These are phyloP conservation scores for Odontamblyopus rebecca DNA, from an alignment of 2,797 vertebrate genomes.

Conservation along the genomic window DNA sequence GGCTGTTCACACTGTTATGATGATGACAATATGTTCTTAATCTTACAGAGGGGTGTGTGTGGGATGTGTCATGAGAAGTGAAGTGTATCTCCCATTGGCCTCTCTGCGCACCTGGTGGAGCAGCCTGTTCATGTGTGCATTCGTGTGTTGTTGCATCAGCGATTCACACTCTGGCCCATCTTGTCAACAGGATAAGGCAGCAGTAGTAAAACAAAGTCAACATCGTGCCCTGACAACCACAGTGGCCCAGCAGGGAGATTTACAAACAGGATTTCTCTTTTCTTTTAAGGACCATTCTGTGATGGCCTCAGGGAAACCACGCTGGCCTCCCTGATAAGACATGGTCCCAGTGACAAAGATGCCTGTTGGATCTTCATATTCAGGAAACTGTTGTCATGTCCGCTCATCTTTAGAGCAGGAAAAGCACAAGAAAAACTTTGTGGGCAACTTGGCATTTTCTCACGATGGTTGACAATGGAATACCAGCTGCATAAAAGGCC, in stretches of 20 bases:
- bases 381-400: slow-evolving; percentile 46
- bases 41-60: slow-evolving; percentile 32
- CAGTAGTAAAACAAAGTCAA: slow-evolving; percentile 71
- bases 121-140: slow-evolving; percentile 36
- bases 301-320: slow-evolving; percentile 61
- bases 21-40: slow-evolving; percentile 34
- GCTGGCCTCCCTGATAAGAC: slow-evolving; percentile 69
- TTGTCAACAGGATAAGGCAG: slow-evolving; percentile 70
- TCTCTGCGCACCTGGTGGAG: slow-evolving; percentile 27
- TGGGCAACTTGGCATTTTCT: slow-evolving; percentile 38
- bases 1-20: slow-evolving; percentile 38
- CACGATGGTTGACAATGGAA: slow-evolving; percentile 44
- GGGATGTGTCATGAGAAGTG: slow-evolving; percentile 63
- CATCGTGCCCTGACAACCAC: slow-evolving; percentile 60
- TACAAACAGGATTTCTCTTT: slow-evolving; percentile 73
- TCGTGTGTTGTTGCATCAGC: slow-evolving; percentile 35
- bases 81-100: slow-evolving; percentile 66
- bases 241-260: slow-evolving; percentile 65
- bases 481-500: slow-evolving; percentile 13
- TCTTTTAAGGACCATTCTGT: slow-evolving; percentile 57
- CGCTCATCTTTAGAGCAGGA: slow-evolving; percentile 52
- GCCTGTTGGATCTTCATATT: slow-evolving; percentile 29
- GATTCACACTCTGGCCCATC: slow-evolving; percentile 39
- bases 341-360: slow-evolving; percentile 34
- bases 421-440: slow-evolving; percentile 25